phyloP scores from a whole-genome alignment of 2,113 vertebrate species.

The Oenanthe melanoleuca region DNA sequence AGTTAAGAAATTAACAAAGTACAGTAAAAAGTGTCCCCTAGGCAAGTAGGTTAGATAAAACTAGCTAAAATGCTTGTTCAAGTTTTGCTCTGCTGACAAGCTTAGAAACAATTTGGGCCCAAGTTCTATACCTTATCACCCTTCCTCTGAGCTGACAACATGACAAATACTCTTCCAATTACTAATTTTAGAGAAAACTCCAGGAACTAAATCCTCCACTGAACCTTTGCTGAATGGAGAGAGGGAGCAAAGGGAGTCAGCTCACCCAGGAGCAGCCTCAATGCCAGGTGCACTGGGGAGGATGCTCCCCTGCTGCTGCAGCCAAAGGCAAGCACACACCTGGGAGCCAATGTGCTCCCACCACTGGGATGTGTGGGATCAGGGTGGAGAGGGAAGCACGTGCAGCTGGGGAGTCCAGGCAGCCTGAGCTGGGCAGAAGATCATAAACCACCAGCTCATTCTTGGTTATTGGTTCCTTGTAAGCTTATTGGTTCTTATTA shows the following conservation, averaged over 20 bases:
- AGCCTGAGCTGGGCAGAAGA: neutral
- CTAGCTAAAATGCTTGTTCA: neutral
- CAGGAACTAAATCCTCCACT: neutral
- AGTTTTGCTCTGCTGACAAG: neutral
- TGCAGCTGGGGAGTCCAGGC: neutral
- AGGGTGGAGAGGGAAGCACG: rapidly evolving
- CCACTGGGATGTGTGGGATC: neutral
- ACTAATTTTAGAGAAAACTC: neutral
- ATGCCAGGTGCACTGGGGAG: neutral
- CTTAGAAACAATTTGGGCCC: neutral
- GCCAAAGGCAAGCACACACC: neutral
- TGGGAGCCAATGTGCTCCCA: rapidly evolving
- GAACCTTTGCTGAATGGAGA: neutral
- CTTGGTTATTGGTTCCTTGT: neutral
- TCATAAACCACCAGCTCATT: neutral
- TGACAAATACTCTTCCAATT: neutral
- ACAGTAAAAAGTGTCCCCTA: neutral
- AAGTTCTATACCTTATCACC: neutral
- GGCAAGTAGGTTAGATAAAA: neutral
- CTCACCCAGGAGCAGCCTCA: neutral
- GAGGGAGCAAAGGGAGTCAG: neutral
- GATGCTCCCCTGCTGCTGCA: neutral
- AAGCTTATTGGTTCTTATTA: neutral
- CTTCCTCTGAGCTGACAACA: neutral
- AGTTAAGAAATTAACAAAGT: neutral